Percentiles rank a stretch among this genome's conserved stretches.
phyloP scores from a whole-genome alignment of 2,888 invertebrate genomes.

The Lobophora halterata region DNA sequence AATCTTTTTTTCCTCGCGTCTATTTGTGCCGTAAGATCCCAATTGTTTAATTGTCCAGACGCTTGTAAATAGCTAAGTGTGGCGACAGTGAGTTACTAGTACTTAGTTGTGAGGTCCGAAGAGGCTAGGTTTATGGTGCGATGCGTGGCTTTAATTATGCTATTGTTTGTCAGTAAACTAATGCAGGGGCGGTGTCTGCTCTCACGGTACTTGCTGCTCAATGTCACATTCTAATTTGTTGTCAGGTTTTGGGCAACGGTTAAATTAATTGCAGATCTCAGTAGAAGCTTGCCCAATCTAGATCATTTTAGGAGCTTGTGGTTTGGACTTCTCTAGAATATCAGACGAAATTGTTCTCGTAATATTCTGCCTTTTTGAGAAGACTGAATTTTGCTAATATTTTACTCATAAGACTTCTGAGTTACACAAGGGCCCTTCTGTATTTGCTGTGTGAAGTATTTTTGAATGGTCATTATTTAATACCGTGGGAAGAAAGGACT shows the following conservation, averaged over 20 bases:
- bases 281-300: slow-evolving; percentile 21
- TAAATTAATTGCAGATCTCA: slow-evolving; percentile 39
- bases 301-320: slow-evolving; percentile 15
- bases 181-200: slow-evolving; percentile 40
- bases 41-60: slow-evolving; percentile 75
- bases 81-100: slow-evolving; percentile 46
- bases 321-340: no score
- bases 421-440: slow-evolving; percentile 10
- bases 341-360: no score
- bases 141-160: slow-evolving; percentile 55
- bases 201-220: slow-evolving; percentile 62
- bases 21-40: slow-evolving; percentile 66
- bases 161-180: slow-evolving; percentile 54
- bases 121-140: slow-evolving; percentile 33
- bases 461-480: slow-evolving; percentile 18
- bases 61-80: slow-evolving; percentile 52
- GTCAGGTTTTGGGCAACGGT: slow-evolving; percentile 46
- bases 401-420: no score
- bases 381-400: no score
- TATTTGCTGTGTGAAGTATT: slow-evolving; percentile 23
- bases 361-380: slow-evolving; percentile 8
- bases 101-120: slow-evolving; percentile 38
- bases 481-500: slow-evolving; percentile 29
- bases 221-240: slow-evolving; percentile 58
- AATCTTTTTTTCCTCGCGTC: slow-evolving; percentile 74